Evolutionary conservation across 2,888 invertebrate species (phyloP).

Genomic region (Amblyjoppa fuscipennis): DNA sequence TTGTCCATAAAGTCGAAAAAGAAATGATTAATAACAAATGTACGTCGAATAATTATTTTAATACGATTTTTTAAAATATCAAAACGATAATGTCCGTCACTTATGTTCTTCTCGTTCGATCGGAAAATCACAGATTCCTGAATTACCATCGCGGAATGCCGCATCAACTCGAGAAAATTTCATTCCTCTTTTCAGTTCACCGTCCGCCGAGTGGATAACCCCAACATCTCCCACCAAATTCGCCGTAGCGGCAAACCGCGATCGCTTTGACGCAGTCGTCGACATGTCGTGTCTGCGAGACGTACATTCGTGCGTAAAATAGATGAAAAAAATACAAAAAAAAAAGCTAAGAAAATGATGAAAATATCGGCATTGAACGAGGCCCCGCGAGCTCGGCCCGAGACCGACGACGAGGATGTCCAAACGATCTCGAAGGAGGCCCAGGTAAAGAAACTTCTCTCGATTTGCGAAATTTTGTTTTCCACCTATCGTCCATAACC

Average conservation of each 20-base stretch:
- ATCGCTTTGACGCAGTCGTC: slow-evolving; percentile 21
- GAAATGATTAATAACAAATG: neutral
- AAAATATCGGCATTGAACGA: slow-evolving; percentile 90
- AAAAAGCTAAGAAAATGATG: slow-evolving; percentile 85
- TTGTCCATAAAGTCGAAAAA: no score
- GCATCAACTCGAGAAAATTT: neutral
- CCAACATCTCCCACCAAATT: slow-evolving; percentile 18
- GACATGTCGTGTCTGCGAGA: slow-evolving; percentile 42
- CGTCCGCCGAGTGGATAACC: neutral
- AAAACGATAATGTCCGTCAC: neutral
- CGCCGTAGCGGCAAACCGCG: slow-evolving; percentile 60
- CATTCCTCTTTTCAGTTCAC: neutral
- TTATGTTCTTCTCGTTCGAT: neutral
- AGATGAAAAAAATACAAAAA: slow-evolving; percentile 44
- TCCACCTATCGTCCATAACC: neutral
- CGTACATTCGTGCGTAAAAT: slow-evolving; percentile 9
- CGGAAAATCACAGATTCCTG: neutral
- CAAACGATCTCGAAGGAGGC: slow-evolving; percentile 88
- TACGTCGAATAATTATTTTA: neutral
- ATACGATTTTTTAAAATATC: neutral
- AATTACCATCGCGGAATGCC: neutral
- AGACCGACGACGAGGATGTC: slow-evolving; percentile 87
- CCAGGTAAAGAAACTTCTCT: slow-evolving; percentile 84
- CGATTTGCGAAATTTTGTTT: neutral
- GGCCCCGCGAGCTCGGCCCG: slow-evolving; percentile 87